phyloP scores from a whole-genome alignment of 2,888 invertebrate species.

The Globia sparganii region DNA sequence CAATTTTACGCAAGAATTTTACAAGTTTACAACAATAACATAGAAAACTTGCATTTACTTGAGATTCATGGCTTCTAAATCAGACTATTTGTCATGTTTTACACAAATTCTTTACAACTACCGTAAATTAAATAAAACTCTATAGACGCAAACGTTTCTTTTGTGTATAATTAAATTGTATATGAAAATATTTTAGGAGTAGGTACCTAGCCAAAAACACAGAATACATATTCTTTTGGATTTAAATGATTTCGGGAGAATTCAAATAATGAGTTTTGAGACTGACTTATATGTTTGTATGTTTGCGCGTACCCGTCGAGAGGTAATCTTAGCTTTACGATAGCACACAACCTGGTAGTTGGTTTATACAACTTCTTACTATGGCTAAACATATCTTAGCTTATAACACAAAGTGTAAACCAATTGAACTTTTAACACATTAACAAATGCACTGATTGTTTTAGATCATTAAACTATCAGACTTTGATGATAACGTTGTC shows the following conservation, averaged over 20 bases:
- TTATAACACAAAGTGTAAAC: slow-evolving; percentile 76
- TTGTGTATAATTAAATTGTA: slow-evolving; percentile 30
- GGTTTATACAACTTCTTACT: slow-evolving; percentile 81
- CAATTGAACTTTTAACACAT: slow-evolving; percentile 62
- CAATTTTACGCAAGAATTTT: slow-evolving; percentile 51
- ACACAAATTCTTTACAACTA: slow-evolving; percentile 59
- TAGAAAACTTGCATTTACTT: slow-evolving; percentile 64
- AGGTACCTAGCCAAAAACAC: slow-evolving; percentile 20
- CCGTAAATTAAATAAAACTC: slow-evolving; percentile 45
- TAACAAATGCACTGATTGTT: slow-evolving; percentile 53
- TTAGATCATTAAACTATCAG: slow-evolving; percentile 62
- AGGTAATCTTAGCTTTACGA: slow-evolving; percentile 65
- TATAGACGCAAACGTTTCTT: slow-evolving; percentile 51
- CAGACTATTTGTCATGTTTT: slow-evolving; percentile 69
- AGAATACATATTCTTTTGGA: background rate
- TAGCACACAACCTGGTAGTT: slow-evolving; percentile 88
- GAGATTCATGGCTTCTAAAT: slow-evolving; percentile 67
- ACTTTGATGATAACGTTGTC: slow-evolving; percentile 59
- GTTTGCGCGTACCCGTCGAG: slow-evolving; percentile 50
- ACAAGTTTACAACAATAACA: slow-evolving; percentile 54
- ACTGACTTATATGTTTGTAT: slow-evolving; percentile 24
- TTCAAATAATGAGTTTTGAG: slow-evolving; percentile 14
- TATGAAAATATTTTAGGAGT: slow-evolving; percentile 16
- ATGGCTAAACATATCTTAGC: slow-evolving; percentile 81
- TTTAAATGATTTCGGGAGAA: background rate